Percentiles rank a stretch among this genome's conserved stretches.
Evolutionary conservation across 2,113 vertebrate genomes (phyloP).

Genomic region (Paratilapia polleni): DNA sequence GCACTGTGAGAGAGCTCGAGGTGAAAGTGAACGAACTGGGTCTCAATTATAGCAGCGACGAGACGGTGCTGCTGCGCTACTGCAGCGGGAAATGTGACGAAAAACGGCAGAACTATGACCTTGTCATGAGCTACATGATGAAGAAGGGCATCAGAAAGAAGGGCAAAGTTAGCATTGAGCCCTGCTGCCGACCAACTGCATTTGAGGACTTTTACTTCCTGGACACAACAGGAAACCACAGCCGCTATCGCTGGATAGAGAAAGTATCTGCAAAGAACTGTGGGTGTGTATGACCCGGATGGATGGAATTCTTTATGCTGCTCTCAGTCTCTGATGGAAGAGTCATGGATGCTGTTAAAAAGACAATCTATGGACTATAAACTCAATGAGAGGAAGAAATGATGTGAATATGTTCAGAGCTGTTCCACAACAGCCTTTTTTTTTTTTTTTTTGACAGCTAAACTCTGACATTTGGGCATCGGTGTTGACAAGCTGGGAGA

Average conservation of each 20-base stretch:
- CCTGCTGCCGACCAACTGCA: slow-evolving; percentile 91
- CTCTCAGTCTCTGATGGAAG: slow-evolving; percentile 41
- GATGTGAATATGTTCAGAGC: slow-evolving; percentile 10
- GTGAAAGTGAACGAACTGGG: slow-evolving; percentile 93
- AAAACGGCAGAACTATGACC: slow-evolving; percentile 88
- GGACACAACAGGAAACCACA: slow-evolving; percentile 78
- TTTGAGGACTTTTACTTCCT: slow-evolving; percentile 93
- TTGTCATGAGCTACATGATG: slow-evolving; percentile 87
- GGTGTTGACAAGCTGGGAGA: slow-evolving; percentile 3
- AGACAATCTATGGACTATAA: slow-evolving; percentile 51
- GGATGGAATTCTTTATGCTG: slow-evolving; percentile 43
- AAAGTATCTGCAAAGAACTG: slow-evolving; percentile 93
- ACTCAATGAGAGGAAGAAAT: slow-evolving; percentile 26
- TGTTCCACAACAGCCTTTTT: slow-evolving; percentile 21
- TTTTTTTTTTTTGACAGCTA: slow-evolving; percentile 35
- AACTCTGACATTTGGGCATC: neutral
- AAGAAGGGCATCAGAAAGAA: slow-evolving; percentile 76
- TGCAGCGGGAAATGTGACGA: slow-evolving; percentile 90
- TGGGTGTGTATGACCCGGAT: slow-evolving; percentile 88
- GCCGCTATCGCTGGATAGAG: slow-evolving; percentile 86
- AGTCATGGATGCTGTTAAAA: slow-evolving; percentile 36
- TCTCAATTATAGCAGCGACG: slow-evolving; percentile 91
- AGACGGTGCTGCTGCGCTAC: slow-evolving; percentile 92
- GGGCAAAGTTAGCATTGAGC: slow-evolving; percentile 84
- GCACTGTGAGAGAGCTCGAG: slow-evolving; percentile 84